Base-by-base conservation (phyloP, 1,140 invertebrate species). In the Potamilus streckersoni region DNA sequence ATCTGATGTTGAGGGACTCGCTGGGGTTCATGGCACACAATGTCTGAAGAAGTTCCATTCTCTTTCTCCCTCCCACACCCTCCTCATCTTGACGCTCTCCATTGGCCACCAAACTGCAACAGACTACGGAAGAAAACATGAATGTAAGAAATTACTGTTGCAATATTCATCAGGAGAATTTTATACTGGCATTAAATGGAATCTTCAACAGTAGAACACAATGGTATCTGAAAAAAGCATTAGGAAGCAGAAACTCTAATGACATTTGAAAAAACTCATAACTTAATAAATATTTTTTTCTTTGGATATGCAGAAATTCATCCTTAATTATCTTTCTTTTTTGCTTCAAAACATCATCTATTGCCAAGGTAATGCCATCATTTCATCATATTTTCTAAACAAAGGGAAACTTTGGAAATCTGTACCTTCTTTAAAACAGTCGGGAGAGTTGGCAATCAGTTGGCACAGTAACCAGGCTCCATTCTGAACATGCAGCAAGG, bases 1-100 rank as follows among this genome's bases (percentile, higher is more conserved):
- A 93, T 80, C 97, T 90, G 5, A 98, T 93, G 63, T 93, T 92
- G 20, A 97, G 91, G 15, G 95, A 94, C 87, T 97, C 94, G 59
- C 93, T 92, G 1, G 96, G 96, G 90, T 97, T 97, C 93, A 97
- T 97, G 85, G 94, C 93, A 90, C 96, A 97, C 1, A 99, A 87
- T 79, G 93, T 93, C 69, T 93, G 93, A 19, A 98, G 90, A 31
- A 96, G 93, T 71, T 93, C 91, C 23, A 94, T 92, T 69, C 95
- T 91, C 55, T 82, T 79, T 38, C 94, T 92, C 19, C 95, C 95
- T 76, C 93, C 92, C 57, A 91, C 86, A 20, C 92, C 91, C 58
- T 94, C 94, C 84, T 96, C 95, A 86, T 97, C 96, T 83, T 95
- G 94, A 85, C 94, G 94, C 84, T 98, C 96, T 64, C 96, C 96